Evolutionary conservation across 2,888 invertebrate species (phyloP), one percentile per base, ranked within the genome.

Genomic region (Brenthis hecate): DNA sequence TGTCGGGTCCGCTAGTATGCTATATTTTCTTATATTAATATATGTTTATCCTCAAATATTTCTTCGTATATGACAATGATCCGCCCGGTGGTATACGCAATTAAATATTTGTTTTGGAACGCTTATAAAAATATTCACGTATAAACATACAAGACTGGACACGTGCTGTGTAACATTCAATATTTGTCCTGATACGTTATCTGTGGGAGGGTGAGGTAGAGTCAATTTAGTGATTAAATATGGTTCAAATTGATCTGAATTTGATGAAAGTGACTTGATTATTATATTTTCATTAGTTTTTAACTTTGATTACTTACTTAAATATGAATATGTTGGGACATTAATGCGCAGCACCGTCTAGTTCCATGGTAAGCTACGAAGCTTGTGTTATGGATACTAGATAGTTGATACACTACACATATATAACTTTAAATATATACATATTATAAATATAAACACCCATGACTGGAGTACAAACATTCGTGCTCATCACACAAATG

Each of bases 151-250:
- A 28, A 2, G 36, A 43, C 19, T n/a, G 60, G 56, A 63, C 71
- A 66, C 71, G 71, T 71, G 71, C 69, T 66, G 32, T 14, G 23
- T 36, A 57, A 16, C 11, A 19, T 60, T 56, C 63, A 63, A 61
- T 69, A 64, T 69, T 68, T 68, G 48, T 53, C 64, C 36, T 69
- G 69, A 71, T 71, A 66, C 28, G 19, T 28, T 69, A 64, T 71
- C 69, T 19, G 43, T 50, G 32, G 68, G 63, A 56, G 56, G 50
- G 60, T 19, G 47, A 23, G 13, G 23, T 28, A 32, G 56, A 62
- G 48, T 60, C 60, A 23, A 50, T 60, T n/a, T 28, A 43, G 36
- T 43, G 36, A 43, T 11, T 11, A 43, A 43, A 43, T 43, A 43
- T 43, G 11, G 11, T 43, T 43, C 11, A 51, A 19, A 28, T 57